A percentile compares a stretch with the other conserved stretches of the same genome.
These are phyloP conservation scores for Epizoanthus stellaris DNA, from an alignment of 92 coral and sea anemone genomes.

Conservation along the genomic window DNA sequence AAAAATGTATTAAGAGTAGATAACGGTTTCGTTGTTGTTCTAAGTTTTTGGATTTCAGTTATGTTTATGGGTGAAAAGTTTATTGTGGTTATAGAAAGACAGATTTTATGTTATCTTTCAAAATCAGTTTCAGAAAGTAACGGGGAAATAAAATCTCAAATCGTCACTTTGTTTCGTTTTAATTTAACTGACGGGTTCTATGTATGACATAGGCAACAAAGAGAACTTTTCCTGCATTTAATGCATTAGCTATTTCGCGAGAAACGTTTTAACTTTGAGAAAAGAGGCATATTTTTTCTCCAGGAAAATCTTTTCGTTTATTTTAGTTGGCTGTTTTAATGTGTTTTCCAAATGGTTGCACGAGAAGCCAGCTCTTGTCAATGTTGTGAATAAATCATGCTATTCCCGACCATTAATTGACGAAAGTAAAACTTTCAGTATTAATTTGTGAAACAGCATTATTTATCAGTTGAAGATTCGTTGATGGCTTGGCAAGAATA, in stretches of 20 bases:
- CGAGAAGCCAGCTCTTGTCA: background rate
- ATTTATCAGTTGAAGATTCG: constrained; percentile 32
- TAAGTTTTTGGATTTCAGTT: background rate
- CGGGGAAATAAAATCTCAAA: background rate
- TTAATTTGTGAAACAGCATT: constrained; percentile 25
- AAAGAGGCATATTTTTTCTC: no score
- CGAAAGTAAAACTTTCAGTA: background rate
- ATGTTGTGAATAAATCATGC: constrained; percentile 25
- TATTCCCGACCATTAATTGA: constrained; percentile 14
- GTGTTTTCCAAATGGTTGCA: constrained; percentile 26
- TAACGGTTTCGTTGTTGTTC: background rate
- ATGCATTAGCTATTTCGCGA: background rate
- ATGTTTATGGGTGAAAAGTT: background rate
- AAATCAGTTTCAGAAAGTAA: no score
- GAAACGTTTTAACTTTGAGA: background rate
- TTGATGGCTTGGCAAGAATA: constrained; percentile 22
- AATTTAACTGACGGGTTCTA: background rate
- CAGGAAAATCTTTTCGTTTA: no score
- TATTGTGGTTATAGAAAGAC: background rate
- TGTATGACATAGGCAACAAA: background rate
- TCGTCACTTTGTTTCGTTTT: constrained; percentile 3
- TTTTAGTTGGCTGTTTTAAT: background rate
- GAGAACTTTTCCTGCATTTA: background rate
- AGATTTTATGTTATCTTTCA: background rate
- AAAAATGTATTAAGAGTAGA: background rate